phyloP scores from a whole-genome alignment of 2,797 vertebrate species.

The Synaphobranchus kaupii region DNA sequence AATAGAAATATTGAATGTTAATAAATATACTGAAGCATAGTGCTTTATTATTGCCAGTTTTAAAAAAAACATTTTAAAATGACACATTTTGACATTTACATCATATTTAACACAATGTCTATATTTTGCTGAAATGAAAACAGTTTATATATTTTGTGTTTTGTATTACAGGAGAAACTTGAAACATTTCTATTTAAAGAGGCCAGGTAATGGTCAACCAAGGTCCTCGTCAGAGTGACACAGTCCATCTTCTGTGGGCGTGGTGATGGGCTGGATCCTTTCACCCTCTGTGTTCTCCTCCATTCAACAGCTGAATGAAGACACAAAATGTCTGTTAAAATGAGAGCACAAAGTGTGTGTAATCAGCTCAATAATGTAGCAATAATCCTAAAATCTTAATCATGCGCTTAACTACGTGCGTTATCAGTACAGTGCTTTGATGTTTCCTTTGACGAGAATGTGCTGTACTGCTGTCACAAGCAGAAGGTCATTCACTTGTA shows the following conservation, averaged over 20 bases:
- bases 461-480: not conserved
- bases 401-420: not conserved
- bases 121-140: not conserved
- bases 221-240: not conserved
- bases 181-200: not conserved
- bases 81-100: not conserved
- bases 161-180: constrained; percentile 27
- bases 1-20: not conserved
- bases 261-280: not conserved
- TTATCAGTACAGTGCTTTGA: not conserved
- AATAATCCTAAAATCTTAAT: not conserved
- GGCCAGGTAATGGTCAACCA: not conserved
- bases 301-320: not conserved
- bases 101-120: not conserved
- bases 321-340: not conserved
- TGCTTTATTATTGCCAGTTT: not conserved
- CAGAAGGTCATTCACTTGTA: not conserved
- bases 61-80: not conserved
- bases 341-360: not conserved
- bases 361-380: not conserved
- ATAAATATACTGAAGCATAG: not conserved
- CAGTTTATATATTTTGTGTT: not conserved
- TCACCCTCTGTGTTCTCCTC: not conserved
- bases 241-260: not conserved
- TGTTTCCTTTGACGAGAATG: not conserved